Conservation (phyloP, 2,113 vertebrate genomes). For the Macrotis lagotis region DNA sequence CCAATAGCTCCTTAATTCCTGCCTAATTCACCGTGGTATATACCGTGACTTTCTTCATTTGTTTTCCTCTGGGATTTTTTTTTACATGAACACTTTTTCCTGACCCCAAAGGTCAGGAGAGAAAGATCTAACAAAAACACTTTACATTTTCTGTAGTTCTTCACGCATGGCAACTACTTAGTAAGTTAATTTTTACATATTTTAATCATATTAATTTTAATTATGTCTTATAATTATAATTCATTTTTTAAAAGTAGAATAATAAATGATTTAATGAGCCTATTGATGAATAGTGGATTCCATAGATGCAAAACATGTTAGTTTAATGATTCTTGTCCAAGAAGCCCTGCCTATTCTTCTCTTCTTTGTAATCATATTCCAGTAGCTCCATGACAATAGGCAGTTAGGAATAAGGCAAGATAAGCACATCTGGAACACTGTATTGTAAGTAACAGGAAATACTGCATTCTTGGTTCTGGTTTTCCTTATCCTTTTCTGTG, state of each 20-base stretch:
- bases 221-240: no score
- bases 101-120: not conserved
- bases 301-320: not conserved
- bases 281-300: not conserved
- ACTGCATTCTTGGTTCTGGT: not conserved
- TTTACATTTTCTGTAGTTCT: not conserved
- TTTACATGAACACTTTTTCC: not conserved
- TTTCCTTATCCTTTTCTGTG: conserved; percentile 1
- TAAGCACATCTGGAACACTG: conserved; percentile 25
- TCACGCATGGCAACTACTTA: not conserved
- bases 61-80: not conserved
- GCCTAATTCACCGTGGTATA: not conserved
- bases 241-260: no score
- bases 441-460: not conserved
- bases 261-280: no score
- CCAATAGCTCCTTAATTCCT: not conserved
- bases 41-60: not conserved
- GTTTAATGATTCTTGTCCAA: not conserved
- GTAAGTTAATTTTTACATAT: no score
- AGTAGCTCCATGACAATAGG: not conserved
- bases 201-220: no score
- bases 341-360: not conserved
- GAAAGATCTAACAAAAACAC: not conserved
- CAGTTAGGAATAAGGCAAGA: not conserved
- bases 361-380: not conserved